Base-by-base conservation (phyloP, 2,888 invertebrate species). In the Dendrolimus houi region DNA sequence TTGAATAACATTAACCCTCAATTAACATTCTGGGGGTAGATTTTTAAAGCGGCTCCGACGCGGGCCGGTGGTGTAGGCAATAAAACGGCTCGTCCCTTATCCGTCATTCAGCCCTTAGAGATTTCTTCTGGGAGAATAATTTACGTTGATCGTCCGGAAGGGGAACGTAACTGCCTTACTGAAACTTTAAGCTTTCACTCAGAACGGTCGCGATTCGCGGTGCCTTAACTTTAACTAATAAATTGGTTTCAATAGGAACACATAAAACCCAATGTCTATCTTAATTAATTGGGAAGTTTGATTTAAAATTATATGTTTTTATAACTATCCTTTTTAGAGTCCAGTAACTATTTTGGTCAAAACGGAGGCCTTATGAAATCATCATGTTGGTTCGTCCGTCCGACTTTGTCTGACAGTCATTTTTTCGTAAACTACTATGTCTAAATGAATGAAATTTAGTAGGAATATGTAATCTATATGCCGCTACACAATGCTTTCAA, bases 101-200 rank as follows among this genome's bases (percentile, higher is more conserved):
- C 88, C 85, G 88, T 89, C 89, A 88, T 87, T 84, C 85, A 82
- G 84, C 83, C 89, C 89, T 86, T 81, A 69, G 88, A 87, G 87
- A 87, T 88, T 88, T 87, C 87, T 88, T 88, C 86, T 83, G 79
- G 82, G 82, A 81, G 87, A 87, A 87, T 90, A 90, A 89, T 90
- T 90, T 87, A 90, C 89, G 87, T 85, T 85, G 89, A 88, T 89
- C 89, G 87, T 68, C 78, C 80, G 75, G 82, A 85, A 84, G 87
- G 87, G 87, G 85, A 85, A 82, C 83, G 86, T 84, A 85, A 88
- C 87, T 87, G 87, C 87, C 85, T 86, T 79, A 85, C 83, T 86
- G 87, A 88, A 89, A 88, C 88, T 89, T 89, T 87, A 87, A 88
- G 88, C 87, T 86, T 87, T 85, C 85, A 83, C 83, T 87, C 84